Evolutionary conservation across 1,140 invertebrate genomes (phyloP), one percentile per base, ranked within the genome.

Genomic region (Aphaenogaster floridana): DNA sequence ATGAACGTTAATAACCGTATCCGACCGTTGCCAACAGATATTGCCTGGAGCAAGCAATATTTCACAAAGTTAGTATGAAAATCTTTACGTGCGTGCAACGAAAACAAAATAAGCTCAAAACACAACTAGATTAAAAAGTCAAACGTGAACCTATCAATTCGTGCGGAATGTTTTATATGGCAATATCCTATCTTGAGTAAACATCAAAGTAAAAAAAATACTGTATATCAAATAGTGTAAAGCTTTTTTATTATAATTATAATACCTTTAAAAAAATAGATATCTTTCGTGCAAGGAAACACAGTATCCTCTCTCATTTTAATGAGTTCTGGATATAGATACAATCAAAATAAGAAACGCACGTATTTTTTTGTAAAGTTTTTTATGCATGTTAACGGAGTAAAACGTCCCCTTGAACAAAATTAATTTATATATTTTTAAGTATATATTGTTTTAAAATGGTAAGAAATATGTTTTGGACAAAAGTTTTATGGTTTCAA

Each of bases 31-130:
- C 34, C 28, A 54, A 57, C 36, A 21, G n/a, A 74, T 74, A 74
- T 57, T 74, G 36, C 34, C 17, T 39, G 11, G 52, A 54, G 52
- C 52, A 42, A 57, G 54, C 52, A 74, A 54, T 57, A 76, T 59
- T 57, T 76, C n/a, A 76, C n/a, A 39, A 76, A 76, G 34, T 76
- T 76, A 59, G 34, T 76, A 54, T 74, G 50, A 5, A 59, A 59
- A 76, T 76, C 72, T 57, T 57, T 7, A 39, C 13, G 9, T 34
- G 28, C 13, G 11, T 57, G 52, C 52, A 69, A 76, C 36, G n/a
- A 76, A 57, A 21, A 15, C 52, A 39, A 76, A 39, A 57, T 76
- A 57, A 57, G n/a, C 11, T 15, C 50, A 57, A 76, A 39, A 39
- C 11, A 42, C 52, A 42, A 59, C 34, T 57, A 59, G 6, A 74